phyloP scores from a whole-genome alignment of 2,888 invertebrate species.

The Strigamia transsilvanica region DNA sequence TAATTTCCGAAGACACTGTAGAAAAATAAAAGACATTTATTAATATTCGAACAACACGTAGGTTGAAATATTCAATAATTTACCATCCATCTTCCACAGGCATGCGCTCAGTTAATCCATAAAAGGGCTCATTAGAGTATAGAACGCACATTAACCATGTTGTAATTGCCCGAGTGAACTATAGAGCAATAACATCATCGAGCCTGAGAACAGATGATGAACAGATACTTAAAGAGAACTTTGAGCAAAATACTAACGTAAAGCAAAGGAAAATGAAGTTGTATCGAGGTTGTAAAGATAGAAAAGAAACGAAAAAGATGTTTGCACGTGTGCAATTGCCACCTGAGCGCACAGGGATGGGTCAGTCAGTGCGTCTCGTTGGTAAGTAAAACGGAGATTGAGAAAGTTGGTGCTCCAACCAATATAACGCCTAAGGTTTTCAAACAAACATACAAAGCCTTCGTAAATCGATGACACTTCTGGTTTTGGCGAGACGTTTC shows the following conservation, averaged over 20 bases:
- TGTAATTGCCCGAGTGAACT: slow-evolving; percentile 40
- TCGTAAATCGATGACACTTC: slow-evolving; percentile 35
- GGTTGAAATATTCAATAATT: neutral
- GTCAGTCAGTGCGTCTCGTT: slow-evolving; percentile 40
- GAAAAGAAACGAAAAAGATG: neutral
- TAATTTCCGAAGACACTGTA: too few species aligned
- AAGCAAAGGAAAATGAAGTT: neutral
- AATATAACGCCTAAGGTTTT: slow-evolving; percentile 1
- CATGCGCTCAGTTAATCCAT: slow-evolving; percentile 28
- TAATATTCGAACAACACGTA: neutral
- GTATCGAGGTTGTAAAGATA: neutral
- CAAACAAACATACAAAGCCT: slow-evolving; percentile 37
- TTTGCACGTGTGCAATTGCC: slow-evolving; percentile 41
- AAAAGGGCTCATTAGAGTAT: slow-evolving; percentile 17
- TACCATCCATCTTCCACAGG: slow-evolving; percentile 2
- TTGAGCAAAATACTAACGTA: neutral
- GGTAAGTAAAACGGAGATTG: slow-evolving; percentile 43
- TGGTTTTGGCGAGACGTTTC: slow-evolving; percentile 36
- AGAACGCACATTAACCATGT: slow-evolving; percentile 14
- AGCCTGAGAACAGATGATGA: slow-evolving; percentile 23
- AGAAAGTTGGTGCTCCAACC: slow-evolving; percentile 27
- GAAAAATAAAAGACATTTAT: neutral
- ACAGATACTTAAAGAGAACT: slow-evolving; percentile 9
- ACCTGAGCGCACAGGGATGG: slow-evolving; percentile 34
- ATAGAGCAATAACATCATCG: slow-evolving; percentile 13